phyloP scores from a whole-genome alignment of 2,797 vertebrate genomes.

The Aplochiton taeniatus region DNA sequence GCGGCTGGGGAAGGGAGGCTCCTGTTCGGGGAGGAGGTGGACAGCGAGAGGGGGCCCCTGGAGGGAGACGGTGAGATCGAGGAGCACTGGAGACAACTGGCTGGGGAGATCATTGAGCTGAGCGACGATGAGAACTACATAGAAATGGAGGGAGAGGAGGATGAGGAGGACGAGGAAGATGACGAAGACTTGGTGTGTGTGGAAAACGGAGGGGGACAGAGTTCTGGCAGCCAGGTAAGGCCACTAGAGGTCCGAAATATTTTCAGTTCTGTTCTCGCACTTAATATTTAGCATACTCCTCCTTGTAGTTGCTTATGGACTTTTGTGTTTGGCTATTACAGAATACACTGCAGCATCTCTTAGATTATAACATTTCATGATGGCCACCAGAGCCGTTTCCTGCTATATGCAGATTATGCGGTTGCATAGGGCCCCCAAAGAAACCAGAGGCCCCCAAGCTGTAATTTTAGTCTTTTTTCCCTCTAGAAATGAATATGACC shows the following conservation, averaged over 20 bases:
- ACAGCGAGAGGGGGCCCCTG: conserved; percentile 51
- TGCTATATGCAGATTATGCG: too few relatives aligned
- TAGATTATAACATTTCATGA: too few relatives aligned
- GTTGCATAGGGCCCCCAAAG: too few relatives aligned
- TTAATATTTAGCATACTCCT: too few relatives aligned
- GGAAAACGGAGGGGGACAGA: conserved; percentile 82
- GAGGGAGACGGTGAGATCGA: conserved; percentile 44
- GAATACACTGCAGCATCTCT: too few relatives aligned
- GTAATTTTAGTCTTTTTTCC: too few relatives aligned
- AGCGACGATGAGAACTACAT: conserved; percentile 86
- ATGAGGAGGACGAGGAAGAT: conserved; percentile 83
- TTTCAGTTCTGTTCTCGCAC: too few relatives aligned
- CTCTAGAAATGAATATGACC: too few relatives aligned
- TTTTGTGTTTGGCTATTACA: too few relatives aligned
- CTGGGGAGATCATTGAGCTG: conserved; percentile 76
- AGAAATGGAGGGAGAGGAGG: conserved; percentile 82
- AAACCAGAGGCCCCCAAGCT: too few relatives aligned
- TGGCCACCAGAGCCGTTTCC: too few relatives aligned
- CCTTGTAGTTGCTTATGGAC: too few relatives aligned
- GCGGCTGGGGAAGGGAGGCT: conserved; percentile 71
- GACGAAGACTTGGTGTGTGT: conserved; percentile 90
- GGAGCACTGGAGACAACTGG: conserved; percentile 70
- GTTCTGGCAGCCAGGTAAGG: conserved; percentile 58
- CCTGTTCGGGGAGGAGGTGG: conserved; percentile 70
- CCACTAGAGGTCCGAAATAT: neutral